These are phyloP conservation scores for Vidua macroura DNA, from an alignment of 2,113 vertebrate genomes.

Conservation along the genomic window DNA sequence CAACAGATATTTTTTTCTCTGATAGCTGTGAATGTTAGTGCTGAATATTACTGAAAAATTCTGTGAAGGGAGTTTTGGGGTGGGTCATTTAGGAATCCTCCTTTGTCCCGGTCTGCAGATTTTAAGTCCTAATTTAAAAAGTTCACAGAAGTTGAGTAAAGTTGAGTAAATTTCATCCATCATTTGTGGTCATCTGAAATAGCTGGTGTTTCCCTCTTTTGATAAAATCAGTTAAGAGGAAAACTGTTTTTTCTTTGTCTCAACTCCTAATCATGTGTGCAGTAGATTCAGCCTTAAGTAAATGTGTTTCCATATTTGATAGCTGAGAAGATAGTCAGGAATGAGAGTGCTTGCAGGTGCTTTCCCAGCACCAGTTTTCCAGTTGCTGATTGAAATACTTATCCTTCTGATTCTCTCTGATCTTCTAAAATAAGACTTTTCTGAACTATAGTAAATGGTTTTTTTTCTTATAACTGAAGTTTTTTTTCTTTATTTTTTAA, in stretches of 20 bases:
- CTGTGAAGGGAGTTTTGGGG: background rate
- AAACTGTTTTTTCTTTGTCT: background rate
- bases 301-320: background rate
- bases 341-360: background rate
- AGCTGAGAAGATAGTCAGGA: background rate
- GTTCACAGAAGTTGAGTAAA: background rate
- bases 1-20: background rate
- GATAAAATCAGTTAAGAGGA: background rate
- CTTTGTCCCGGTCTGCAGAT: background rate
- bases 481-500: slow-evolving; percentile 45
- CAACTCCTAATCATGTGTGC: background rate
- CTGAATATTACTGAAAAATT: background rate
- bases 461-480: background rate
- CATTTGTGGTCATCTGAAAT: background rate
- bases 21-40: background rate
- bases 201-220: background rate
- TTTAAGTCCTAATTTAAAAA: background rate
- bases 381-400: background rate
- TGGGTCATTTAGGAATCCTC: background rate
- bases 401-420: background rate
- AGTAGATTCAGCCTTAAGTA: background rate
- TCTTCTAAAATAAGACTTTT: background rate
- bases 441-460: background rate
- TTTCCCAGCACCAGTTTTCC: background rate
- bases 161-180: background rate